Percentiles rank a stretch among this genome's conserved stretches.
phyloP scores from a whole-genome alignment of 2,888 invertebrate species.

The Bedellia somnulentella region DNA sequence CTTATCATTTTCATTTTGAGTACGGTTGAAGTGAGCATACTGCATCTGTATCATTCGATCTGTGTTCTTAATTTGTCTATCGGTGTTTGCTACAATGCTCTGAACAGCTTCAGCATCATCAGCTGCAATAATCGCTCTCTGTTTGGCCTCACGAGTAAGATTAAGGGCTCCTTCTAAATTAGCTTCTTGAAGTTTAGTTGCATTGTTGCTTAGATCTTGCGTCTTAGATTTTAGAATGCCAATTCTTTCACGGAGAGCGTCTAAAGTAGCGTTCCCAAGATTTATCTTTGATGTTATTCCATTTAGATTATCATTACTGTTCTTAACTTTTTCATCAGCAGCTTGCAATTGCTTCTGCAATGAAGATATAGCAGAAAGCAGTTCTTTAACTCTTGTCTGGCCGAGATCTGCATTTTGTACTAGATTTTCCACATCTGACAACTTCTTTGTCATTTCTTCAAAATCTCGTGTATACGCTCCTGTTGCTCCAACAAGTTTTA shows the following conservation, averaged over 20 bases:
- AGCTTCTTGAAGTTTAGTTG: conserved; percentile 89
- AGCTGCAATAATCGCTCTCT: conserved; percentile 58
- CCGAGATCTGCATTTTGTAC: conserved; percentile 81
- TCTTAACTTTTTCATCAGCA: conserved; percentile 64
- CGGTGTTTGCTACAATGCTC: conserved; percentile 44
- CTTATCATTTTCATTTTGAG: conserved; percentile 72
- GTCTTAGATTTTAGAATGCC: conserved; percentile 70
- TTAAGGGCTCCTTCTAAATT: conserved; percentile 95
- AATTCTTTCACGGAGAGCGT: conserved; percentile 65
- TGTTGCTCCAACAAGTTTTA: conserved; percentile 93
- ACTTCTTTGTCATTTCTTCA: conserved; percentile 83
- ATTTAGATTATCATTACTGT: conserved; percentile 52
- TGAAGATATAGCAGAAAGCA: conserved; percentile 61
- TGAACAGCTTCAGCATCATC: conserved; percentile 63
- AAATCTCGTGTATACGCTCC: conserved; percentile 97
- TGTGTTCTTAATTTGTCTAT: conserved; percentile 53
- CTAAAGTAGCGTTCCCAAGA: conserved; percentile 70
- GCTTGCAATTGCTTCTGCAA: conserved; percentile 66
- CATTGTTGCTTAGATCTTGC: conserved; percentile 79
- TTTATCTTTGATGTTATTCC: conserved; percentile 74
- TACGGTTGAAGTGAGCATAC: conserved; percentile 52
- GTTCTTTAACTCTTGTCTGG: conserved; percentile 64
- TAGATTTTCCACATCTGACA: conserved; percentile 77
- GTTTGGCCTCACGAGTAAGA: conserved; percentile 80
- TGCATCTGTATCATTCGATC: conserved; percentile 47